Evolutionary conservation across 1,140 invertebrate genomes (phyloP).

Genomic region (Zaprionus vittiger): DNA sequence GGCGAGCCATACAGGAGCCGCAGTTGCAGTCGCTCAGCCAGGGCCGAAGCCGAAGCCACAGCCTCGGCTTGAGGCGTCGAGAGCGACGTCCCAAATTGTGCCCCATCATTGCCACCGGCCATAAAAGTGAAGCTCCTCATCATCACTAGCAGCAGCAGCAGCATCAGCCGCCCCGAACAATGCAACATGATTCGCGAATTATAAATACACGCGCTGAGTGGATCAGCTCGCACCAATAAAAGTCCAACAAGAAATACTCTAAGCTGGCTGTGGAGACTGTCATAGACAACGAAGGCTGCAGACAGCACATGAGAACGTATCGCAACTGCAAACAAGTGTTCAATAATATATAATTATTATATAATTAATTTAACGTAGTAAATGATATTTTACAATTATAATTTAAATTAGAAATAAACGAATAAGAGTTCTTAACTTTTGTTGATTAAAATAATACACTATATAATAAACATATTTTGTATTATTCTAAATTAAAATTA

Average conservation of each 20-base stretch:
- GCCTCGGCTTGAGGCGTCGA: conserved; percentile 45
- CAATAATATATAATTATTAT: too few relatives aligned
- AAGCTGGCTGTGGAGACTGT: neutral
- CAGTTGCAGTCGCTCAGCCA: conserved; percentile 9
- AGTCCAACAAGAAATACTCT: conserved; percentile 31
- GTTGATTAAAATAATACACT: too few relatives aligned
- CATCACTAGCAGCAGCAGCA: conserved; percentile 54
- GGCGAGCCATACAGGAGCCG: conserved; percentile 54
- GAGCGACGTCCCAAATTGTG: conserved; percentile 68
- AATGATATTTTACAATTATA: too few relatives aligned
- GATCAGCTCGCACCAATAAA: conserved; percentile 27
- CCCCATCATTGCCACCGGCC: conserved; percentile 70
- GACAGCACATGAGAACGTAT: too few relatives aligned
- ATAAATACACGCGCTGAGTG: conserved; percentile 70
- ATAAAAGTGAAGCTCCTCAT: conserved; percentile 81
- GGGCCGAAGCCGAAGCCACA: neutral
- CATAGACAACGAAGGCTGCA: too few relatives aligned
- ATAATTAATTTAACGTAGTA: too few relatives aligned
- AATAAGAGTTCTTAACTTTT: too few relatives aligned
- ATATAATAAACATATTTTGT: too few relatives aligned
- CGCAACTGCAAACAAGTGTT: too few relatives aligned
- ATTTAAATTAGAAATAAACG: too few relatives aligned
- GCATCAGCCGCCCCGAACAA: conserved; percentile 67
- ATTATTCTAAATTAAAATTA: too few relatives aligned
- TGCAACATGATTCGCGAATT: conserved; percentile 83